phyloP scores from a whole-genome alignment of 2,888 invertebrate species.

The Chymomyza amoena region DNA sequence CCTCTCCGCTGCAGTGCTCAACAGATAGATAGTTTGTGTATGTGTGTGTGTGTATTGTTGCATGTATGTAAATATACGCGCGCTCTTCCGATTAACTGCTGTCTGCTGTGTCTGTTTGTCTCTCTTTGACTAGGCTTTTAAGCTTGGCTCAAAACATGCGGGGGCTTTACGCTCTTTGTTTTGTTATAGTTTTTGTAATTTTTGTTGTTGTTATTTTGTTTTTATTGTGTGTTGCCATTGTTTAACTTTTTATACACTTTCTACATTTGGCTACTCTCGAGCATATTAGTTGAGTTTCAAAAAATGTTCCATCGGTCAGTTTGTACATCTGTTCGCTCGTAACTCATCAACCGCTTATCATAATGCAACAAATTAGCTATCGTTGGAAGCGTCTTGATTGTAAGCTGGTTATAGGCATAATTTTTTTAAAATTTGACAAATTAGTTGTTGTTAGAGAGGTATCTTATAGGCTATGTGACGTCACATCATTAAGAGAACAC shows the following conservation, averaged over 20 bases:
- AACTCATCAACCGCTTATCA: no score
- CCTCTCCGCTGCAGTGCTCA: slow-evolving; percentile 28
- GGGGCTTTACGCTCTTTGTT: slow-evolving; percentile 23
- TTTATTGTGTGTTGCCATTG: slow-evolving; percentile 10
- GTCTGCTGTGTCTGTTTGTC: slow-evolving; percentile 10
- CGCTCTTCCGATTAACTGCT: neutral
- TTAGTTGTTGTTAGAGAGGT: no score
- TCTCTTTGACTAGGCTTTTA: slow-evolving; percentile 16
- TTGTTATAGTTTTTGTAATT: slow-evolving; percentile 17
- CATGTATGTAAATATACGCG: neutral
- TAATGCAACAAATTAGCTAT: no score
- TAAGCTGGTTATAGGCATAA: no score
- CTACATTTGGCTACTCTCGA: no score
- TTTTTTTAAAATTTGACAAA: no score
- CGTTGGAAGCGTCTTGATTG: no score
- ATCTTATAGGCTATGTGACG: no score
- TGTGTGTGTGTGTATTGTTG: neutral
- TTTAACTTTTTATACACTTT: neutral
- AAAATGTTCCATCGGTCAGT: no score
- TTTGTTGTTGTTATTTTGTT: slow-evolving; percentile 19
- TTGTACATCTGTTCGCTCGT: no score
- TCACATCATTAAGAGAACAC: no score
- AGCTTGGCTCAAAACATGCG: slow-evolving; percentile 27
- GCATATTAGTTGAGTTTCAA: no score
- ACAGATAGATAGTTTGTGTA: neutral